Percentiles rank a stretch among this genome's conserved stretches.
These are phyloP conservation scores for Elmis aenea DNA, from an alignment of 2,888 invertebrate genomes.

Conservation along the genomic window DNA sequence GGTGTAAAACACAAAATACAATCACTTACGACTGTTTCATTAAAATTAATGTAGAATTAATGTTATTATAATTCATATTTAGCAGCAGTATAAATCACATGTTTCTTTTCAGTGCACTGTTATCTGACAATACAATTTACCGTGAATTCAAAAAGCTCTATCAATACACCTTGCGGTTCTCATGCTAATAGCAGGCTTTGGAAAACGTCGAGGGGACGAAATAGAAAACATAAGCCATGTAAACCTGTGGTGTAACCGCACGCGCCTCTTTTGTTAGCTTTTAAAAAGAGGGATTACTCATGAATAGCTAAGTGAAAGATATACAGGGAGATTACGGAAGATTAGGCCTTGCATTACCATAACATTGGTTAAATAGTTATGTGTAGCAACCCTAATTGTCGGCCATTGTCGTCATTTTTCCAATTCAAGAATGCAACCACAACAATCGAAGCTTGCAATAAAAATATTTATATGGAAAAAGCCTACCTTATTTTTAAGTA, in stretches of 20 bases:
- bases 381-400: slow-evolving; percentile 25
- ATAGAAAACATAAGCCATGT: slow-evolving; percentile 27
- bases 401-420: slow-evolving; percentile 23
- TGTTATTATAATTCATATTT: too few species aligned
- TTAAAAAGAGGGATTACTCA: slow-evolving; percentile 38
- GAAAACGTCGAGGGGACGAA: slow-evolving; percentile 21
- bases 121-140: too few species aligned
- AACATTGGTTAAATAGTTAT: slow-evolving; percentile 29
- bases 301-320: slow-evolving; percentile 42
- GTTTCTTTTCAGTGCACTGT: too few species aligned
- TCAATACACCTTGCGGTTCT: slow-evolving; percentile 33
- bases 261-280: slow-evolving; percentile 33
- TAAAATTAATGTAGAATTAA: too few species aligned
- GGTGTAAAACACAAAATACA: too few species aligned
- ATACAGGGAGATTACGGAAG: slow-evolving; percentile 38
- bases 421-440: too few species aligned
- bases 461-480: too few species aligned
- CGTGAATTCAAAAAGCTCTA: too few species aligned
- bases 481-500: too few species aligned
- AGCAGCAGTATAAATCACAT: too few species aligned
- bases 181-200: slow-evolving; percentile 30
- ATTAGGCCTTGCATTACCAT: slow-evolving; percentile 38
- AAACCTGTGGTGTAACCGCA: slow-evolving; percentile 36
- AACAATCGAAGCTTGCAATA: too few species aligned
- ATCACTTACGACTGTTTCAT: too few species aligned